phyloP scores from a whole-genome alignment of 92 coral and sea anemone genomes.

The Epizoanthus stellaris region DNA sequence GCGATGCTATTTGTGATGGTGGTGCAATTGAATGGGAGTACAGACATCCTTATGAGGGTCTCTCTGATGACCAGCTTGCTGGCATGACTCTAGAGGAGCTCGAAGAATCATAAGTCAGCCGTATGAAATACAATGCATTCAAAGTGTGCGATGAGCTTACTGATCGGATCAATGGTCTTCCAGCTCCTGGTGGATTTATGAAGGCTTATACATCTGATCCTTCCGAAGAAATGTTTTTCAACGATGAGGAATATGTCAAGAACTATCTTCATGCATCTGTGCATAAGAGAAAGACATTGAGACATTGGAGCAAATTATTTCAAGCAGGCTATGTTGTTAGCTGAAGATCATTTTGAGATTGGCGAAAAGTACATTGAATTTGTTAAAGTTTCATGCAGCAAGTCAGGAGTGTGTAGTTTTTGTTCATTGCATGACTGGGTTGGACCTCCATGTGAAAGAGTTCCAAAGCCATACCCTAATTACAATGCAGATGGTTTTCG shows the following conservation, averaged over 20 bases:
- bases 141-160: conserved; percentile 49
- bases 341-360: conserved; percentile 36
- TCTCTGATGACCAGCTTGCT: conserved; percentile 31
- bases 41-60: conserved; percentile 37
- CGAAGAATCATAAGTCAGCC: conserved; percentile 31
- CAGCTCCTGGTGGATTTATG: conserved; percentile 50
- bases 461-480: conserved; percentile 20
- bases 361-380: conserved; percentile 29
- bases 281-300: neutral
- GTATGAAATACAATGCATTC: conserved; percentile 50
- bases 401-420: conserved; percentile 25
- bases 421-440: conserved; percentile 41
- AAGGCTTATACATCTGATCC: conserved; percentile 39
- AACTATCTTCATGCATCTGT: neutral
- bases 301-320: conserved; percentile 1
- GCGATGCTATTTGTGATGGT: conserved; percentile 57
- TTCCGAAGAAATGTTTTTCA: neutral
- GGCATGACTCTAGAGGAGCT: conserved; percentile 34
- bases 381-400: conserved; percentile 28
- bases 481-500: conserved; percentile 29
- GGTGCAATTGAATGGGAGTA: conserved; percentile 52
- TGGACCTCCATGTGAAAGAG: conserved; percentile 39
- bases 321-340: conserved; percentile 1
- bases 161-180: conserved; percentile 38
- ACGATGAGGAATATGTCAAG: neutral